Evolutionary conservation across 2,113 vertebrate species (phyloP).

Genomic region (Pollimyrus isidori): DNA sequence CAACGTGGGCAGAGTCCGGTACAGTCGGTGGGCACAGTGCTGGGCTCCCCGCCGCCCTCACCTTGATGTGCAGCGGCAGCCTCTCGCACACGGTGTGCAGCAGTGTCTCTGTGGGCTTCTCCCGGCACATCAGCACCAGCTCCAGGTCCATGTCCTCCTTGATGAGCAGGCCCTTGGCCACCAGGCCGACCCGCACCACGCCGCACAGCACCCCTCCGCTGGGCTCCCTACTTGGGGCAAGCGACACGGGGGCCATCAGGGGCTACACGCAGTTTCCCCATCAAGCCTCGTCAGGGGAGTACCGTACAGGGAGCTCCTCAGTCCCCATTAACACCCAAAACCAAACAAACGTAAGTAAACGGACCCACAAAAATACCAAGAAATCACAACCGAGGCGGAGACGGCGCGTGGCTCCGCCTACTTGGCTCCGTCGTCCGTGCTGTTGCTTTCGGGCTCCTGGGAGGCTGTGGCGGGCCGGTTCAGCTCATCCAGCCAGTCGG

Average conservation of each 20-base stretch:
- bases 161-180: slow-evolving; percentile 96
- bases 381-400: background rate
- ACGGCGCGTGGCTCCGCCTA: slow-evolving; percentile 43
- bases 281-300: background rate
- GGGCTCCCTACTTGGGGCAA: slow-evolving; percentile 66
- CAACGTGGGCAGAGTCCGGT: too few relatives aligned
- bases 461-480: slow-evolving; percentile 49
- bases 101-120: slow-evolving; percentile 89
- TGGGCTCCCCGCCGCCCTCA: slow-evolving; percentile 43
- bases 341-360: background rate
- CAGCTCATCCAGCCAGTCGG: slow-evolving; percentile 85
- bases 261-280: background rate
- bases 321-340: background rate
- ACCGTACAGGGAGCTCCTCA: background rate
- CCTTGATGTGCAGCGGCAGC: slow-evolving; percentile 88
- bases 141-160: slow-evolving; percentile 98
- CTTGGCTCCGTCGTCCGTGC: slow-evolving; percentile 71
- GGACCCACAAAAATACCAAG: background rate
- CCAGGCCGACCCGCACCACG: slow-evolving; percentile 93
- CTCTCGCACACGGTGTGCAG: slow-evolving; percentile 83
- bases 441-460: slow-evolving; percentile 59
- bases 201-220: slow-evolving; percentile 83
- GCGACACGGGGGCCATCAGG: background rate
- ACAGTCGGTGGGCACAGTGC: too few relatives aligned
- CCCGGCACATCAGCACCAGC: slow-evolving; percentile 95